Evolutionary conservation across 2,888 invertebrate species (phyloP), one percentile per base, ranked within the genome.

Genomic region (Polydrusus cervinus): DNA sequence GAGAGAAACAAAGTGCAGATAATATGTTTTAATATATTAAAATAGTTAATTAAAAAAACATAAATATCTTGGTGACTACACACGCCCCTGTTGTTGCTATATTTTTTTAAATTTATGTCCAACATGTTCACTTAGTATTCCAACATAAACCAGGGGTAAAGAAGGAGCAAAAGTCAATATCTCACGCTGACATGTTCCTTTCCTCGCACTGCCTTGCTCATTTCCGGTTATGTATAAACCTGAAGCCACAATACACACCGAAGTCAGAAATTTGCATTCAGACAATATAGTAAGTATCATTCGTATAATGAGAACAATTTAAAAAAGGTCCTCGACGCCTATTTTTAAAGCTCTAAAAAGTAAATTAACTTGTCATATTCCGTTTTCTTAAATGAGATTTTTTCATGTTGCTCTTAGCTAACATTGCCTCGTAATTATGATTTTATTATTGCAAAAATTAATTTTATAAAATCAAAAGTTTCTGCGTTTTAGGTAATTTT

Each of bases 151-250:
- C 64, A n/a, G 65, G 65, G 64, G 73, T 77, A 80, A 79, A 80
- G 80, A 80, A 80, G 79, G 78, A 45, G 57, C 78, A 81, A 80
- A 78, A 80, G 80, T 80, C 81, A 80, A 82, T 81, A 81, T 82
- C 79, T 81, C 80, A 80, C 71, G 76, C 76, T 80, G 80, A 79
- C 81, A 82, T 80, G 80, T 80, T 79, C 79, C 77, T 80, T 79
- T 79, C 79, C 78, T 80, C 80, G 76, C 75, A 77, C 72, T 78
- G 79, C 75, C 79, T 79, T 81, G 78, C 79, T 80, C 79, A 80
- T 81, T 80, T 81, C 78, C 79, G 77, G 79, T 76, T 78, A 79
- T 53, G 43, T 62, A 55, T 71, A 69, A 70, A 73, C 69, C 73
- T 55, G 69, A 73, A 62, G 60, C 51, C 73, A 65, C 60, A 51